Percentiles rank a stretch among this genome's conserved stretches.
These are phyloP conservation scores for Echinometra lucunter DNA, from an alignment of 53 echinoderm and acorn worm genomes.

Conservation along the genomic window DNA sequence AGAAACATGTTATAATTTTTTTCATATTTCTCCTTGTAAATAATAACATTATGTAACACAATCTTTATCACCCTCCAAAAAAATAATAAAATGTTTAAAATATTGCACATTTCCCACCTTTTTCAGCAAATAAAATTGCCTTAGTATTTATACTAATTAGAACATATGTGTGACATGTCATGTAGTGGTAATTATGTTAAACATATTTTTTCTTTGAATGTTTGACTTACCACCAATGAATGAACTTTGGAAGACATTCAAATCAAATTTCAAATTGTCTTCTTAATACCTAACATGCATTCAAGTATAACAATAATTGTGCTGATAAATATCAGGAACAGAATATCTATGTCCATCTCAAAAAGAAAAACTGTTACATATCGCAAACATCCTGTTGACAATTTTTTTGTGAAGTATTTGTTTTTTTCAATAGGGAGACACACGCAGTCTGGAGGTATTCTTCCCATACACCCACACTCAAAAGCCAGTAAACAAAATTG, in stretches of 20 bases:
- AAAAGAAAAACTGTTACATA: not conserved
- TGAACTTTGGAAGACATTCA: too few relatives aligned
- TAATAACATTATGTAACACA: too few relatives aligned
- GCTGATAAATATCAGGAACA: not conserved
- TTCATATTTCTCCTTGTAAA: too few relatives aligned
- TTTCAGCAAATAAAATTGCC: too few relatives aligned
- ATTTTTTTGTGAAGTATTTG: not conserved
- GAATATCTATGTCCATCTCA: not conserved
- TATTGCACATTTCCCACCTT: too few relatives aligned
- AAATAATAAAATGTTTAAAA: too few relatives aligned
- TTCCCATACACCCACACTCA: not conserved
- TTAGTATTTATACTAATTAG: not conserved
- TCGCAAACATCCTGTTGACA: not conserved
- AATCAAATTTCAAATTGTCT: too few relatives aligned
- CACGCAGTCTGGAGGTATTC: not conserved
- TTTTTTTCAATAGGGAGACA: not conserved
- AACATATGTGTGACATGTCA: not conserved
- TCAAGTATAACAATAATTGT: too few relatives aligned
- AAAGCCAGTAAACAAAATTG: constrained; percentile 11
- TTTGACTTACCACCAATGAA: too few relatives aligned
- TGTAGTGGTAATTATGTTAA: not conserved
- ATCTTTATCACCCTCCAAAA: not conserved
- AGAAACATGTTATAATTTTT: too few relatives aligned
- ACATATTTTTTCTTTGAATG: not conserved
- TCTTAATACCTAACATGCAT: too few relatives aligned